These are phyloP conservation scores for Oxycera nigricornis DNA, from an alignment of 2,888 invertebrate species.

Conservation along the genomic window DNA sequence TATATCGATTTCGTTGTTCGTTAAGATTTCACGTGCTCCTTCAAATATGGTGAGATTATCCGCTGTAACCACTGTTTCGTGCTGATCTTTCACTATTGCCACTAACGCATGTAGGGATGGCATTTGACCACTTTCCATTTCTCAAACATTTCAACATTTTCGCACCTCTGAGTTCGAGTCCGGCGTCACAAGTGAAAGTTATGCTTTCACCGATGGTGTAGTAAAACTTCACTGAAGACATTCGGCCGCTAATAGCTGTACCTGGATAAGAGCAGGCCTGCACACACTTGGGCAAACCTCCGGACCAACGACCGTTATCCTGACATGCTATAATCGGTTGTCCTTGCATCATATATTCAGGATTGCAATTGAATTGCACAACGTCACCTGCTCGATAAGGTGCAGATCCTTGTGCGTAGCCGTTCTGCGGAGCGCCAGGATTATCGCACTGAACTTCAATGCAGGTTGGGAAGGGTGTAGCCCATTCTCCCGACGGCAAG, in stretches of 20 bases:
- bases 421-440: conserved; percentile 76
- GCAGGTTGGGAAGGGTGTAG: conserved; percentile 77
- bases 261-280: conserved; percentile 88
- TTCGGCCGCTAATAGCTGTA: conserved; percentile 83
- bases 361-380: conserved; percentile 86
- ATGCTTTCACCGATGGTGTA: conserved; percentile 87
- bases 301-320: conserved; percentile 86
- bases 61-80: conserved; percentile 64
- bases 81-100: conserved; percentile 45
- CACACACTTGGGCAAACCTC: conserved; percentile 83
- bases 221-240: conserved; percentile 87
- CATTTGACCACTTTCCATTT: conserved; percentile 86
- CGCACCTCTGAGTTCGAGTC: conserved; percentile 76
- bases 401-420: conserved; percentile 78
- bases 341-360: conserved; percentile 88
- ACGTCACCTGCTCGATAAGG: conserved; percentile 85
- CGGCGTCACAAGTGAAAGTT: conserved; percentile 82
- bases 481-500: conserved; percentile 81
- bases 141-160: conserved; percentile 80
- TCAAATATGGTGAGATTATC: no score
- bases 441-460: conserved; percentile 82
- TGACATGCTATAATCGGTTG: conserved; percentile 89
- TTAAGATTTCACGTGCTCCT: no score
- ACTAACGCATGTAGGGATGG: conserved; percentile 75
- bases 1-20: no score